Evolutionary conservation across 2,797 vertebrate species (phyloP), one percentile per base, ranked within the genome.

Genomic region (Champsocephalus gunnari): DNA sequence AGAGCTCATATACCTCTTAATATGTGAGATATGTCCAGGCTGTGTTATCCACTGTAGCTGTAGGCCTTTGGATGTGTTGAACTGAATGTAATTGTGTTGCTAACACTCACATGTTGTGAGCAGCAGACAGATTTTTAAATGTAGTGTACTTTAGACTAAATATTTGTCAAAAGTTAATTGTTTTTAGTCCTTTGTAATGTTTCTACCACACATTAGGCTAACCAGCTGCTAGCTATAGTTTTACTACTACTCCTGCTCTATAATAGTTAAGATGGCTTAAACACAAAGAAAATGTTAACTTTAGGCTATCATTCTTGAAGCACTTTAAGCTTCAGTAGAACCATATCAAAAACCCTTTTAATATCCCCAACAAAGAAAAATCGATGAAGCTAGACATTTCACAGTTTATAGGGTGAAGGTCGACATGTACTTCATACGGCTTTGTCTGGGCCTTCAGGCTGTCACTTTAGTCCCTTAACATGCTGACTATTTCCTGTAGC

Each of bases 351-450:
- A 56, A 32, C 0, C 0, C 10, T 44, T 9, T 71, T 70, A 17
- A 48, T 71, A 48, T 45, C 34, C 38, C 54, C 8, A 5, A 49
- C 21, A 44, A 55, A 55, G 63, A 48, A 55, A 21, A 65, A 5
- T 24, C 14, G 14, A 53, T 57, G 12, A 57, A 66, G 49, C 10
- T 41, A 4, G 5, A 3, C 19, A 16, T 51, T 51, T 58, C 17
- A 11, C 43, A 59, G 17, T 16, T 65, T 56, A 24, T 65, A 55
- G 10, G 13, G 9, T 67, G 10, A 75, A 77, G 21, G 56, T 47
- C 6, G 34, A 34, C 38, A 10, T 44, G 53, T 14, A 19, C 7
- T n/a, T 17, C 38, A 54, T 32, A 6, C 0, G 2, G 41, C 7
- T 73, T 47, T 75, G 43, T 63, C 13, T 53, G 13, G 60, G 43